phyloP scores from a whole-genome alignment of 2,113 vertebrate species.

The Ceratotherium simum region DNA sequence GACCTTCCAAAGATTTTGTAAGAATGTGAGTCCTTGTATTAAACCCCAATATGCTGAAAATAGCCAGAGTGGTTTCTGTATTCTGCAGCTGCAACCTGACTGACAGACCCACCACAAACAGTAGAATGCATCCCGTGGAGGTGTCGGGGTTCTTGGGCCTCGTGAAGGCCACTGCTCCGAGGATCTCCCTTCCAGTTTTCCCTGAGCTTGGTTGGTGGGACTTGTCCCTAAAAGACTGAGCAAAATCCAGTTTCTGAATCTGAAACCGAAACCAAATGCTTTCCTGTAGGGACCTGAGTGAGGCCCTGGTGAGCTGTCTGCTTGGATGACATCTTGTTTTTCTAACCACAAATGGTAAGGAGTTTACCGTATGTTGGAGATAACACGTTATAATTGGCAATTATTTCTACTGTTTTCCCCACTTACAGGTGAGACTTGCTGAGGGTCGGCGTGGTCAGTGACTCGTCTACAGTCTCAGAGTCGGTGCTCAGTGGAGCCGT shows the following conservation, averaged over 20 bases:
- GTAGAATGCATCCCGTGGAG: rapidly evolving
- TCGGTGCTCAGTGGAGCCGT: not conserved
- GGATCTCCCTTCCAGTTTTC: not conserved
- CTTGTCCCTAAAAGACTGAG: not conserved
- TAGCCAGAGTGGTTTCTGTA: not conserved
- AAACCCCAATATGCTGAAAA: not conserved
- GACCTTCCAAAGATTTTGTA: not conserved
- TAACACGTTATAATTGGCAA: not conserved
- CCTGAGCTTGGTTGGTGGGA: not conserved
- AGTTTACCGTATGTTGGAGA: not conserved
- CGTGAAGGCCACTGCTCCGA: rapidly evolving
- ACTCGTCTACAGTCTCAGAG: not conserved
- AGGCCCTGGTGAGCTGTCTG: not conserved
- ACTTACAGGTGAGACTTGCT: not conserved
- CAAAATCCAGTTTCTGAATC: not conserved
- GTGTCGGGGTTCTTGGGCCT: not conserved
- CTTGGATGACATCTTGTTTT: not conserved
- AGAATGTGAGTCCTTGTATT: not conserved
- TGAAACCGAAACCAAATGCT: not conserved
- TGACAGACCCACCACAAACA: not conserved
- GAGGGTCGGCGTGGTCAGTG: not conserved
- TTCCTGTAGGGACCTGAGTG: not conserved
- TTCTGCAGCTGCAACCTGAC: not conserved
- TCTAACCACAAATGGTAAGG: not conserved
- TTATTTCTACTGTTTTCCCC: not conserved